Evolutionary conservation across 2,888 invertebrate species (phyloP).

Genomic region (Ctena decussata): DNA sequence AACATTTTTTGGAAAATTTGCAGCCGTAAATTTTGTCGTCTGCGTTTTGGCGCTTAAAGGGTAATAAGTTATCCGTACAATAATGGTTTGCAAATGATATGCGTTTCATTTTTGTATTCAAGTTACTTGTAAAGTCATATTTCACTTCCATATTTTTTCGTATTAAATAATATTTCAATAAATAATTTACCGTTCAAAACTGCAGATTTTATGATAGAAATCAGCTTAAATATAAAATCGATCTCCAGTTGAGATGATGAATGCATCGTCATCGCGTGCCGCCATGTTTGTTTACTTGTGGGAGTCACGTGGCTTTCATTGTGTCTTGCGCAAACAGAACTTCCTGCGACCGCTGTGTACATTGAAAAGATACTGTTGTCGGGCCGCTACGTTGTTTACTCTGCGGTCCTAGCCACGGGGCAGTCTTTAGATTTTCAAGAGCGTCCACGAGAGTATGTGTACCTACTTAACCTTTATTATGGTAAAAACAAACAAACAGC

Average conservation of each 20-base stretch:
- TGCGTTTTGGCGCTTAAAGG: too few species aligned
- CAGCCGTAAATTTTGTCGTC: too few species aligned
- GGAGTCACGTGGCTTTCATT: neutral
- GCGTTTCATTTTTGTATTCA: too few species aligned
- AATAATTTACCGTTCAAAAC: too few species aligned
- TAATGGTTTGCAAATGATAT: too few species aligned
- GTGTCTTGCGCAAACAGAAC: constrained; percentile 1
- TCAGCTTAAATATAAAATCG: too few species aligned
- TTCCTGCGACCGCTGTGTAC: constrained; percentile 4
- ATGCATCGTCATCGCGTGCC: neutral
- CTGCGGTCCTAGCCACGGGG: neutral
- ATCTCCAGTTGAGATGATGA: neutral
- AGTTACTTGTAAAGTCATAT: too few species aligned
- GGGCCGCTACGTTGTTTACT: neutral
- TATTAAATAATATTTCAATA: too few species aligned
- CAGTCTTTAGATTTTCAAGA: neutral
- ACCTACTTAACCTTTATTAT: neutral
- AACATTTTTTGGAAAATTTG: too few species aligned
- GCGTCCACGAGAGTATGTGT: neutral
- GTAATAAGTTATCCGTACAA: too few species aligned
- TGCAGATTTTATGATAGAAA: too few species aligned
- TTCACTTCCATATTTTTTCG: too few species aligned
- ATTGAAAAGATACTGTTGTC: neutral
- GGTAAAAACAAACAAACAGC: neutral
- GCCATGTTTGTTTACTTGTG: neutral